Evolutionary conservation across 2,113 vertebrate genomes (phyloP), one percentile per base, ranked within the genome.

Genomic region (Nibea coibor): DNA sequence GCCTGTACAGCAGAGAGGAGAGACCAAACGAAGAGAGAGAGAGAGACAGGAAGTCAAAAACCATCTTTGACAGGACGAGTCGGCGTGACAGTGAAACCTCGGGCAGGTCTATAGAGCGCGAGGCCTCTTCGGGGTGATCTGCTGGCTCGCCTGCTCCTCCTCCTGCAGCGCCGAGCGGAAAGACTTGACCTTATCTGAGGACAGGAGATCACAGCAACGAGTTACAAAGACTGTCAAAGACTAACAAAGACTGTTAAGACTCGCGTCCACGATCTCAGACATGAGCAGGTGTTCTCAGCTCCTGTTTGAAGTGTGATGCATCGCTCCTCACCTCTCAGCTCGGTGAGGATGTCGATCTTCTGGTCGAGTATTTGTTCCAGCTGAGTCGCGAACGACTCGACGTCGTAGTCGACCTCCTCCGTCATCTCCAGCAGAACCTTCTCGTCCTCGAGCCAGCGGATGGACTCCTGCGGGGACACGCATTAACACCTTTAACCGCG

Each of bases 371-470:
- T 98, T 81, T 96, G 97, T 92, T 99, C 98, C 47, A 99, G 97
- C 71, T 99, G 97, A 28, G 97, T 99, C 58, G 97, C 97, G 0
- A 98, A 99, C 1, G 97, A 96, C 81, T 99, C 98, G 5, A 98
- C 97, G 75, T 99, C 98, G 58, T 99, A 99, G 87, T 99, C 98
- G 9, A 99, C 98, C 94, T 98, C 98, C 94, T 99, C 97, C 1
- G 98, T 97, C 98, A 99, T 99, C 73, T 99, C 97, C 78, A 99
- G 76, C 24, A 99, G 97, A 2, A 96, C 94, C 90, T 99, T 99
- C 93, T 99, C 98, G 65, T 97, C 97, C 88, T 99, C 97, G 88
- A 99, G 88, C 97, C 98, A 99, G 87, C 96, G 95, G 88, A 99
- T 98, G 0, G 98, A 98, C 92, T 99, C 97, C 98, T 99, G 92